These are phyloP conservation scores for Monopis laevigella DNA, from an alignment of 2,888 invertebrate species.

Conservation along the genomic window DNA sequence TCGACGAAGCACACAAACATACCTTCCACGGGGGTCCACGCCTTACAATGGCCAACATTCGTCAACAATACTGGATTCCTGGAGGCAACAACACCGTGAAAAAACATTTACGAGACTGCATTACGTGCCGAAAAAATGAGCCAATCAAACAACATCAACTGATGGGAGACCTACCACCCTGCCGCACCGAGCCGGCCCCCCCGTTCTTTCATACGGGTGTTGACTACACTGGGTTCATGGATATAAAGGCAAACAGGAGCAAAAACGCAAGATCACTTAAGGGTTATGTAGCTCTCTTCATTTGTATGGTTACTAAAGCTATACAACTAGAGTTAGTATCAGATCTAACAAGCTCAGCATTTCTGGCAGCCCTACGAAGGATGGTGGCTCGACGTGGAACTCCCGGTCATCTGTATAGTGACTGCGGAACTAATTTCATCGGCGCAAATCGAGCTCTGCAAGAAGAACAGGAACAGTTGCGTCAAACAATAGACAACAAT, in stretches of 20 bases:
- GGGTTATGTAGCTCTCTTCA: slow-evolving; percentile 22
- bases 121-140: slow-evolving; percentile 8
- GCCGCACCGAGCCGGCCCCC: slow-evolving; percentile 15
- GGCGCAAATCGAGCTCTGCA: slow-evolving; percentile 20
- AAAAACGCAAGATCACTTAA: slow-evolving; percentile 17
- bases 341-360: slow-evolving; percentile 22
- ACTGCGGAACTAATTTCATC: slow-evolving; percentile 22
- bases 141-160: slow-evolving; percentile 15
- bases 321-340: slow-evolving; percentile 25
- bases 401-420: slow-evolving; percentile 22
- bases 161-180: slow-evolving; percentile 20
- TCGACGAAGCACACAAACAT: slow-evolving; percentile 19
- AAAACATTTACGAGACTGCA: background rate
- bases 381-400: slow-evolving; percentile 22
- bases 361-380: slow-evolving; percentile 22
- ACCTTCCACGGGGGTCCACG: too few relatives aligned
- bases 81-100: slow-evolving; percentile 10
- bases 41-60: slow-evolving; percentile 15
- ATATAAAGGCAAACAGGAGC: slow-evolving; percentile 17
- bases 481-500: slow-evolving; percentile 5
- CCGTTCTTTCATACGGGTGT: slow-evolving; percentile 20
- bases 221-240: slow-evolving; percentile 18
- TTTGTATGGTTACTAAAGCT: slow-evolving; percentile 22
- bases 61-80: slow-evolving; percentile 16
- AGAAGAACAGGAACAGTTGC: slow-evolving; percentile 12